Conservation (phyloP, 2,888 invertebrate species). For the Aromia moschata region DNA sequence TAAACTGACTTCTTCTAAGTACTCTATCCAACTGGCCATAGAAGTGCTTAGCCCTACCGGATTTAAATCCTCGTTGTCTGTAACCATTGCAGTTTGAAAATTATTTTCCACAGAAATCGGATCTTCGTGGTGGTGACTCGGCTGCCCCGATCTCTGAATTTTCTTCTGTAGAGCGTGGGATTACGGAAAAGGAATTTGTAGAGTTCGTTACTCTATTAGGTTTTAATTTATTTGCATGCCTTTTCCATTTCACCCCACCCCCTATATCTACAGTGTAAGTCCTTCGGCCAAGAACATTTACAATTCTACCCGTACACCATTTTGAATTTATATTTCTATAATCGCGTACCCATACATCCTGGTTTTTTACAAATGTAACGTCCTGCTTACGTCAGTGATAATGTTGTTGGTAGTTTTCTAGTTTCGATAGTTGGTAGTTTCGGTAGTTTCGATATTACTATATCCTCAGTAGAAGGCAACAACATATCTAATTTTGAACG, state of each 20-base stretch:
- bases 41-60: no score
- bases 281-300: neutral
- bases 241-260: neutral
- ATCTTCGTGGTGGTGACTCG: no score
- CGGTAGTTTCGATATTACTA: neutral
- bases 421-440: neutral
- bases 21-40: no score
- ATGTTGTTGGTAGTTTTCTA: neutral
- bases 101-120: no score
- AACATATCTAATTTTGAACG: neutral
- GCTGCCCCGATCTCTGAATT: no score
- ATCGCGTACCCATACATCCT: neutral
- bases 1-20: no score
- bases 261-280: neutral
- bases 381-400: neutral
- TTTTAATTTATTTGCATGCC: conserved; percentile 4
- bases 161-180: no score
- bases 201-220: no score
- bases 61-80: no score
- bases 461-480: neutral
- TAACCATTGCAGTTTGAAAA: no score
- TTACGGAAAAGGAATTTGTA: no score
- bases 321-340: neutral
- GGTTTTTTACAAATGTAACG: neutral
- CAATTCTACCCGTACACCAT: no score